Conservation (phyloP, 2,888 invertebrate genomes). For the Ptilodon capucinus region DNA sequence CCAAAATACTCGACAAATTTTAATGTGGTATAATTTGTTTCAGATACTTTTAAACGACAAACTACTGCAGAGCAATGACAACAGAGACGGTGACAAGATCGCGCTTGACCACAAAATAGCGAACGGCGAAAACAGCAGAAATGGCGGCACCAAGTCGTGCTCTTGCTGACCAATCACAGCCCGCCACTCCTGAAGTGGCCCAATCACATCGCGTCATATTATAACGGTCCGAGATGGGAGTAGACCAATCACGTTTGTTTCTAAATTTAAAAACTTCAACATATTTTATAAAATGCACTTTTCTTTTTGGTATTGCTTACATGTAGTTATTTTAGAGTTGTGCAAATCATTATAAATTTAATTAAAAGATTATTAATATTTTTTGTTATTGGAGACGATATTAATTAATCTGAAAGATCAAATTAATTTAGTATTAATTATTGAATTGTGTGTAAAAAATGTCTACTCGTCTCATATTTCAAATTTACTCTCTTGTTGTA, state of each 20-base stretch:
- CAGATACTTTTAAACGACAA: slow-evolving; percentile 92
- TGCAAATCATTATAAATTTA: background rate
- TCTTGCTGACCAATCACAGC: slow-evolving; percentile 81
- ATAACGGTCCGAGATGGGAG: slow-evolving; percentile 12
- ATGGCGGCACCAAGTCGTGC: slow-evolving; percentile 76
- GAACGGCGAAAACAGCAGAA: slow-evolving; percentile 71
- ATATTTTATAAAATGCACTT: slow-evolving; percentile 20
- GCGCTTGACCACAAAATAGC: slow-evolving; percentile 83
- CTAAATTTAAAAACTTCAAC: slow-evolving; percentile 25
- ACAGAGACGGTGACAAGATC: slow-evolving; percentile 86
- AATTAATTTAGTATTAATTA: background rate
- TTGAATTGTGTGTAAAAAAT: background rate
- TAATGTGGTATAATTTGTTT: too few species aligned
- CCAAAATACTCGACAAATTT: too few species aligned
- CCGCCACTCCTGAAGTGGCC: slow-evolving; percentile 28
- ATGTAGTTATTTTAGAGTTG: background rate
- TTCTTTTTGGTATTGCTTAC: slow-evolving; percentile 10
- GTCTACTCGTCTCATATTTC: background rate
- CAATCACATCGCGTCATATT: slow-evolving; percentile 34
- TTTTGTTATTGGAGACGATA: background rate
- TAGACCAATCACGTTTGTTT: slow-evolving; percentile 29
- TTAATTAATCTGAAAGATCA: background rate
- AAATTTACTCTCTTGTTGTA: background rate
- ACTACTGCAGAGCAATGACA: slow-evolving; percentile 86
- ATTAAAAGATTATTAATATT: background rate